Evolutionary conservation across 2,113 vertebrate genomes (phyloP).

Genomic region (Erinaceus europaeus): DNA sequence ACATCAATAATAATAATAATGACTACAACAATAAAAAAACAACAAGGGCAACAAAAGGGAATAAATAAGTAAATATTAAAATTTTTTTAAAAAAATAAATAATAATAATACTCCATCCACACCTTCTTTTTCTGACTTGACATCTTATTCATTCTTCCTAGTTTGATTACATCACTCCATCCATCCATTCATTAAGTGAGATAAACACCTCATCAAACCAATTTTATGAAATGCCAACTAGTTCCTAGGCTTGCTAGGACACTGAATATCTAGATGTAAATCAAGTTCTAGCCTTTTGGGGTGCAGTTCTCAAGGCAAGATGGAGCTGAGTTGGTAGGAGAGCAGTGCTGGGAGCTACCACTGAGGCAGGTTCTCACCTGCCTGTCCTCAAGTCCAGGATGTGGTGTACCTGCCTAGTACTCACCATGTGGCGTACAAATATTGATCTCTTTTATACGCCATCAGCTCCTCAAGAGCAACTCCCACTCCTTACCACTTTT

Average conservation of each 20-base stretch:
- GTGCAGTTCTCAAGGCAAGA: no score
- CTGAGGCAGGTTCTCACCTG: no score
- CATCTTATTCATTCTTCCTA: neutral
- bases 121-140: no score
- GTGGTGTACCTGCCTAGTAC: fast-evolving
- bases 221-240: neutral
- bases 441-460: neutral
- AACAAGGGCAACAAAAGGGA: no score
- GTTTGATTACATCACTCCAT: neutral
- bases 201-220: neutral
- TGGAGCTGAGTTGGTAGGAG: neutral
- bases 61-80: no score
- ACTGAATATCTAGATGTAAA: neutral
- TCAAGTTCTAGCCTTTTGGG: neutral
- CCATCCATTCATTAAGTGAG: neutral
- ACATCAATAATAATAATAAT: no score
- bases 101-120: no score
- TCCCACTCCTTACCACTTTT: neutral
- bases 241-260: no score
- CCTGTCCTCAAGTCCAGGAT: neutral
- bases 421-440: neutral
- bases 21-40: no score
- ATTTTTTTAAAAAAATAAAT: no score
- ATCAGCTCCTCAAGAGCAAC: neutral
- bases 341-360: neutral